Evolutionary conservation across 2,113 vertebrate genomes (phyloP).

Genomic region (Passer montanus): DNA sequence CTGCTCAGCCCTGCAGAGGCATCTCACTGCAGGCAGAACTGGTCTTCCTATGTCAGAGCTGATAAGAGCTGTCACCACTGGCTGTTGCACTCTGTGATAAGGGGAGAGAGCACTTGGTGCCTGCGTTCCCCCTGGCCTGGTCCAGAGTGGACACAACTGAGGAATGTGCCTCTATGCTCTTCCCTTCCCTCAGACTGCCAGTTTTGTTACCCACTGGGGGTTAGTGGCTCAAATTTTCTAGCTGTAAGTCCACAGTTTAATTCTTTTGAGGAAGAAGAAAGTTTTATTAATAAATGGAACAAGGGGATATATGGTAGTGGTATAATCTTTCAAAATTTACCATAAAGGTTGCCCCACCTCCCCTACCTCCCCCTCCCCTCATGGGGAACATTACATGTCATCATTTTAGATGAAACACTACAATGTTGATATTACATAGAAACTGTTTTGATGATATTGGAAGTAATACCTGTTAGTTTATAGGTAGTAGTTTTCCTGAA

Average conservation of each 20-base stretch:
- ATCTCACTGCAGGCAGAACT: not conserved
- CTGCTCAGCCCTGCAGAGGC: not conserved
- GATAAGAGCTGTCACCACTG: not conserved
- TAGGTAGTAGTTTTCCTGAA: not conserved
- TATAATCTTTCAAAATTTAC: not conserved
- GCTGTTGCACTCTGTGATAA: not conserved
- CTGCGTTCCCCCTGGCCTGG: not conserved
- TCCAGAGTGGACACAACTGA: not conserved
- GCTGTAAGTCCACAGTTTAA: not conserved
- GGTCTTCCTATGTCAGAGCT: not conserved
- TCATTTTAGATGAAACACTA: not conserved
- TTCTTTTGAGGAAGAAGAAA: not conserved
- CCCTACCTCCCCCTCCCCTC: no score
- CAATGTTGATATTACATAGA: not conserved
- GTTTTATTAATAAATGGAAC: not conserved
- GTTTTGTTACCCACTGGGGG: not conserved
- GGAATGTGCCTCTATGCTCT: not conserved
- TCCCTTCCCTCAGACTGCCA: not conserved
- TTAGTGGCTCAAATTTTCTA: not conserved
- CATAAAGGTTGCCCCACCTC: not conserved
- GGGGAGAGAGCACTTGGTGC: not conserved
- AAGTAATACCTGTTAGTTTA: not conserved
- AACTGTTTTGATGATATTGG: not conserved
- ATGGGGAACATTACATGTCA: not conserved
- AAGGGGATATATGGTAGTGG: not conserved